Percentiles rank a stretch among this genome's conserved stretches.
Evolutionary conservation across 2,888 invertebrate species (phyloP).

Genomic region (Bimastos eiseni): DNA sequence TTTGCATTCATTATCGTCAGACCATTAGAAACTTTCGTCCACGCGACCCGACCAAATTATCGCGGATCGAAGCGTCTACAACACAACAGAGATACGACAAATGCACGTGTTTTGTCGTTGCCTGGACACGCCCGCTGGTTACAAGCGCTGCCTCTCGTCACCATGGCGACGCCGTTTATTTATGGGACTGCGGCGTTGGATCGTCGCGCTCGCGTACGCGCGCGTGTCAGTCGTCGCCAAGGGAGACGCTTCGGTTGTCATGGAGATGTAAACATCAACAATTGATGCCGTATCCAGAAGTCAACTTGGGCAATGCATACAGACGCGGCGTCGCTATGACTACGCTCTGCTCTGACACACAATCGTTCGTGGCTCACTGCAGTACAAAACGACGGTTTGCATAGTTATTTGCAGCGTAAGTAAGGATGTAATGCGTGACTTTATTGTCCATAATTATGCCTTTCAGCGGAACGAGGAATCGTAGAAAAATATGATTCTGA

Average conservation of each 20-base stretch:
- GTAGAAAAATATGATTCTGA: too few relatives aligned
- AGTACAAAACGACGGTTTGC: neutral
- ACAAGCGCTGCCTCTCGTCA: neutral
- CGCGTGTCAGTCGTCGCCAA: neutral
- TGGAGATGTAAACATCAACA: slow-evolving; percentile 13
- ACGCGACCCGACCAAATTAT: neutral
- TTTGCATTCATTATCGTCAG: neutral
- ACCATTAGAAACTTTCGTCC: neutral
- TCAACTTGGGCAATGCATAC: neutral
- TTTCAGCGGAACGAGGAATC: too few relatives aligned
- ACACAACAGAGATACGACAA: neutral
- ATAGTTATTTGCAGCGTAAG: neutral
- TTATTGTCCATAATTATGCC: too few relatives aligned
- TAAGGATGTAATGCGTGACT: neutral
- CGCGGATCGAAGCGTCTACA: neutral
- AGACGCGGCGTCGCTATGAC: neutral
- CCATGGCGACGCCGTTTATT: neutral
- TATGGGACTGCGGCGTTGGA: neutral
- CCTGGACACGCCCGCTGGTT: neutral
- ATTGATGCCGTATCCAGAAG: neutral
- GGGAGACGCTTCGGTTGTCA: slow-evolving; percentile 6
- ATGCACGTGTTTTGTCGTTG: neutral
- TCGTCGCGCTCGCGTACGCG: neutral
- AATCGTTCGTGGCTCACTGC: neutral
- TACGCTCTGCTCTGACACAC: neutral